phyloP scores from a whole-genome alignment of 2,888 invertebrate species.

The Tenthredo amoena region DNA sequence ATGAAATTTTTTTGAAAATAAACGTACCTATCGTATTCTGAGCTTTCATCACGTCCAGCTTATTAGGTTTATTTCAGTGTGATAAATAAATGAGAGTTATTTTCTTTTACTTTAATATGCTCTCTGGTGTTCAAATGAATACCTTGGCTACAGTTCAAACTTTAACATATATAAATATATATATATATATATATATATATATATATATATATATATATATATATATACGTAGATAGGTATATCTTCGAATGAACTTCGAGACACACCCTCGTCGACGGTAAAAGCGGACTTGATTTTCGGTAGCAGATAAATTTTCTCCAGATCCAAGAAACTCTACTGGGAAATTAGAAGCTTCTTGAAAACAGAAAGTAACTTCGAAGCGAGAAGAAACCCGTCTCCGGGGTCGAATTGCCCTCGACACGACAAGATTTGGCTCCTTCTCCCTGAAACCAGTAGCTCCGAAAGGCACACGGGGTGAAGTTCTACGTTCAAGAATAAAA shows the following conservation, averaged over 20 bases:
- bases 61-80: neutral
- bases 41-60: neutral
- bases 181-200: no score
- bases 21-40: neutral
- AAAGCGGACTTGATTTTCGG: constrained; percentile 35
- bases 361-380: constrained; percentile 49
- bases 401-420: constrained; percentile 50
- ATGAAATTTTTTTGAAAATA: neutral
- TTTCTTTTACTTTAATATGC: neutral
- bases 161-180: neutral
- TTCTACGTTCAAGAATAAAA: constrained; percentile 27
- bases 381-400: constrained; percentile 47
- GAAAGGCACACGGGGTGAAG: neutral
- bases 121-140: neutral
- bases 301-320: constrained; percentile 49
- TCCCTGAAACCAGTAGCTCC: constrained; percentile 8
- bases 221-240: neutral
- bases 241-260: constrained; percentile 19
- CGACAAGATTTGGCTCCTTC: constrained; percentile 39
- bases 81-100: neutral
- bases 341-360: constrained; percentile 51
- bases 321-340: constrained; percentile 50
- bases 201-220: neutral
- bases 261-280: constrained; percentile 14
- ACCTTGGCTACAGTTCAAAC: neutral